phyloP scores from a whole-genome alignment of 2,797 vertebrate species.

The Microhierax caerulescens region DNA sequence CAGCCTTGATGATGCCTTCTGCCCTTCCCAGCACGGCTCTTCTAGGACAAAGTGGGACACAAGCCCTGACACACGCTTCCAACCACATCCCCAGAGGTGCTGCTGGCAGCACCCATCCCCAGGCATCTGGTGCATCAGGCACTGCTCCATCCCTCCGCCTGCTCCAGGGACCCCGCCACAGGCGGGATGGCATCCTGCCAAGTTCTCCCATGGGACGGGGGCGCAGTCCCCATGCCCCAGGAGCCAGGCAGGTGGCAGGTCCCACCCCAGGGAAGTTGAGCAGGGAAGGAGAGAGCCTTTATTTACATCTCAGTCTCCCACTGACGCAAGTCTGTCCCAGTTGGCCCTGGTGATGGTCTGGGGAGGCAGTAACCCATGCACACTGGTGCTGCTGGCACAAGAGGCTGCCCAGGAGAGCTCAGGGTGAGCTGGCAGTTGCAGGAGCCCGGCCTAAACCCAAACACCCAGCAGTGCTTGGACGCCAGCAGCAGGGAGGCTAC shows the following conservation, averaged over 20 bases:
- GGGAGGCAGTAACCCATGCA: neutral
- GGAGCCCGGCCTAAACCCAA: neutral
- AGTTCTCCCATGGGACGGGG: neutral
- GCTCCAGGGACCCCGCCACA: neutral
- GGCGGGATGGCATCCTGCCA: accelerated
- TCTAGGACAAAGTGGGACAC: neutral
- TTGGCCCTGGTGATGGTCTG: neutral
- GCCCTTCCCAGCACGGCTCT: neutral
- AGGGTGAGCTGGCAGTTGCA: neutral
- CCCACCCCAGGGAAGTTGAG: neutral
- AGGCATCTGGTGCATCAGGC: neutral
- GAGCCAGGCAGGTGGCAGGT: neutral
- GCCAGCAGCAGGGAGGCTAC: neutral
- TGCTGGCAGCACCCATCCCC: neutral
- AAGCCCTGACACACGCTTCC: neutral
- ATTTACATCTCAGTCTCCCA: neutral
- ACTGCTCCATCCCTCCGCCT: neutral
- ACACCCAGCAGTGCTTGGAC: neutral
- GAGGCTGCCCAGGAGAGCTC: neutral
- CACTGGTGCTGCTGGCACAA: neutral
- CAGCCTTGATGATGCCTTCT: neutral
- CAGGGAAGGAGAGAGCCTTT: neutral
- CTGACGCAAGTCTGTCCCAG: neutral
- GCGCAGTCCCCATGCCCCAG: no score
- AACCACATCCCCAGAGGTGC: neutral